Evolutionary conservation across 2,888 invertebrate genomes (phyloP), one percentile per base, ranked within the genome.

Genomic region (Ophioninae sp.): DNA sequence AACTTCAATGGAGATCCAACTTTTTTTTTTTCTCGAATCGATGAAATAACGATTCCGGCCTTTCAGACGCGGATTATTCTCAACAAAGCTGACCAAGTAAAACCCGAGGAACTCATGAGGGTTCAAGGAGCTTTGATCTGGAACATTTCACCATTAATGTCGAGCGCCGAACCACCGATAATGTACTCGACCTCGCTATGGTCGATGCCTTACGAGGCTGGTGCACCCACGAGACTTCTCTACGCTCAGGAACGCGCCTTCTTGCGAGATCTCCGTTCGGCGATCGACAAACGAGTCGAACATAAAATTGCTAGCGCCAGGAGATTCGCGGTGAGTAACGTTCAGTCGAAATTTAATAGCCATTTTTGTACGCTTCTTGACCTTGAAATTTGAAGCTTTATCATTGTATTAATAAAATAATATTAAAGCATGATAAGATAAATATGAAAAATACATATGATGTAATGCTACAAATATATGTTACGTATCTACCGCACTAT

Each of bases 71-170:
- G 98, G 88, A 98, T 99, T 90, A 95, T 99, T 89, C 94, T 99
- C 83, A 99, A 99, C 94, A 99, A 99, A 94, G 98, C 98, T 41
- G 98, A 98, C 93, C 96, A 96, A 87, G 97, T 98, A 64, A 97
- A 97, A 90, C 97, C 98, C 0, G 98, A 98, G 92, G 98, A 98
- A 93, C 93, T 99, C 87, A 96, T 98, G 96, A 95, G 98, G 87
- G 98, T 98, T 2, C 98, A 98, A 93, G 97, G 98, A 87, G 98
- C 97, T 13, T 94, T 99, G 75, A 97, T 99, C 90, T 99, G 98
- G 99, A 98, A 98, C 93, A 97, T 99, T 89, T 98, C 98, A n/a
- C 98, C 98, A 6, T 93, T 98, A 89, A 97, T 99, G 97, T 98
- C 98, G 85, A 98, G 98, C 68, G 96, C 97, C 68, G 98, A 98